Percentiles rank a stretch among this genome's conserved stretches.
phyloP scores from a whole-genome alignment of 1,140 invertebrate species.

The Bombus breviceps region DNA sequence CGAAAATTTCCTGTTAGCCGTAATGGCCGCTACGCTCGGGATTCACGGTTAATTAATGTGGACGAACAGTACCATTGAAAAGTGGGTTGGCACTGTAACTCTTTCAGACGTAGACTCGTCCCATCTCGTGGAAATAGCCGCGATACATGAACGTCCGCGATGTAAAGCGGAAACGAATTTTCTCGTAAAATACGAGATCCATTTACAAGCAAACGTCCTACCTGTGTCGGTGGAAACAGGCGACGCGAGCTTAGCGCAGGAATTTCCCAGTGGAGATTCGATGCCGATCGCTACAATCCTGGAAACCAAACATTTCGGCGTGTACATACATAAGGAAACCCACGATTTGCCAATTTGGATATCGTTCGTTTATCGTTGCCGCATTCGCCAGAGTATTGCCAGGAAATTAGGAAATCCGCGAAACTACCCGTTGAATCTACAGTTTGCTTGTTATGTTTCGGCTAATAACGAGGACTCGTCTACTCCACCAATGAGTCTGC shows the following conservation, averaged over 20 bases:
- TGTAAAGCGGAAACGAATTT: conserved; percentile 38
- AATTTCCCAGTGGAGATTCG: background rate
- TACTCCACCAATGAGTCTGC: too few relatives aligned
- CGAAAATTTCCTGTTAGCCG: background rate
- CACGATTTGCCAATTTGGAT: background rate
- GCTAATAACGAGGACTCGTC: too few relatives aligned
- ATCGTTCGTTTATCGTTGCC: background rate
- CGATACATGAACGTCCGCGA: conserved; percentile 23
- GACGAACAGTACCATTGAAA: background rate
- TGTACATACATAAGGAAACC: background rate
- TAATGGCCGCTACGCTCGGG: background rate
- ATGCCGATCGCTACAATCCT: background rate
- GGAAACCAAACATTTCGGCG: background rate
- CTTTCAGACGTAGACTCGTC: background rate
- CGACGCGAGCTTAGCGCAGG: background rate
- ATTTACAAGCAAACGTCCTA: conserved; percentile 20
- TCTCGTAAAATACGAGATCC: conserved; percentile 15
- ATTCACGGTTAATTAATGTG: conserved; percentile 31
- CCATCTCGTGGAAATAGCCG: conserved; percentile 7
- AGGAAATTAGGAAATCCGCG: background rate
- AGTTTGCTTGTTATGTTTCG: background rate
- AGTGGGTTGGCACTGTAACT: background rate
- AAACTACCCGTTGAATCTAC: background rate
- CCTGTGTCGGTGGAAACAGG: conserved; percentile 6
- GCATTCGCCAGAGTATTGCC: background rate